Base-by-base conservation (phyloP, 1,140 invertebrate species). In the Tribolium madens region DNA sequence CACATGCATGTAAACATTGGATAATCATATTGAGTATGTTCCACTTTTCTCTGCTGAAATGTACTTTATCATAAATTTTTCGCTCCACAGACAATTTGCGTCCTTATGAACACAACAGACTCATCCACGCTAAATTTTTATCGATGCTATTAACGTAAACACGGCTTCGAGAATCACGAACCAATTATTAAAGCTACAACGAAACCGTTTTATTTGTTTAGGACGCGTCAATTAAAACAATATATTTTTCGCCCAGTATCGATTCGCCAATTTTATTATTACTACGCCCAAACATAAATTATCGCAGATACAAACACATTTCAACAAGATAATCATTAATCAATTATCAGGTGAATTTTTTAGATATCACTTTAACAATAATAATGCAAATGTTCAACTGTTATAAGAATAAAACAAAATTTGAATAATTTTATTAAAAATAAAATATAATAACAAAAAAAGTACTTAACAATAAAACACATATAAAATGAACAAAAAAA, bases 1-100 rank as follows among this genome's bases (percentile, higher is more conserved):
- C 46, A 76, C 75, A 76, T 76, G 76, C 76, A 77, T 77, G 76
- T 77, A 73, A 77, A 71, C 76, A 77, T 71, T 64, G 50, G 15
- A 60, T 73, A 77, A 77, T 77, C 70, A 60, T 33, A 50, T 70
- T 48, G 74, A 75, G 57, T 64, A 64, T 64, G 57, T 64, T 64
- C 57, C 57, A 64, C 57, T 64, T 64, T 64, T 64, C 57, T 64
- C 21, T 64, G 26, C 57, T 64, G 26, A 64, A 64, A 64, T 64
- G 21, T 64, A 64, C 57, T 64, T 64, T 64, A 64, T 64, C 57
- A 14, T 64, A 13, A 64, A 64, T 64, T 64, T 64, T 12, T 31
- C 57, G 57, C 57, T 33, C 12, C 7, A 18, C 57, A 33, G n/a
- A 33, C 14, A 14, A 64, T 64, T 64, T 14, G 21, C 57, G 57